These are phyloP conservation scores for Temnothorax unifasciatus DNA, from an alignment of 2,888 invertebrate species.

Conservation along the genomic window DNA sequence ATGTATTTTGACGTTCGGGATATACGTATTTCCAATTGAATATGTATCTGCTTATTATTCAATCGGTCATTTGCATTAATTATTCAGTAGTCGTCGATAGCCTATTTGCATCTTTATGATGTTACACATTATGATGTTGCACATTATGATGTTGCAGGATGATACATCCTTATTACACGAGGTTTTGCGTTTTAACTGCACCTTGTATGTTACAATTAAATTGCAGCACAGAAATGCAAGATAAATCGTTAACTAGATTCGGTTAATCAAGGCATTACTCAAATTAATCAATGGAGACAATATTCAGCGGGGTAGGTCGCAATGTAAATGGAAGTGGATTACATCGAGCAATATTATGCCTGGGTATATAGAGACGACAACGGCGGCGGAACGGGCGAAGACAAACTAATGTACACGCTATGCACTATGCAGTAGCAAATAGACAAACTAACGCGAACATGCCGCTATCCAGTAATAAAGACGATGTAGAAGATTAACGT, in stretches of 20 bases:
- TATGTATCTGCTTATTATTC: conserved; percentile 10
- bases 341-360: conserved; percentile 40
- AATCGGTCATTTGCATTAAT: background rate
- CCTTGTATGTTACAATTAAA: background rate
- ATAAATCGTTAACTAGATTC: background rate
- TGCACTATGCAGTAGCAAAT: background rate
- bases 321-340: conserved; percentile 46
- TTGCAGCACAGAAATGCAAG: background rate
- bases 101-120: conserved; percentile 14
- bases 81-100: background rate
- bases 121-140: background rate
- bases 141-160: background rate
- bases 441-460: conserved; percentile 5
- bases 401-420: conserved; percentile 35
- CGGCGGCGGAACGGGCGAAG: background rate
- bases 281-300: conserved; percentile 34
- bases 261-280: conserved; percentile 6
- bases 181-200: background rate
- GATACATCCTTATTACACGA: background rate
- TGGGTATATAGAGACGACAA: conserved; percentile 25
- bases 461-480: background rate
- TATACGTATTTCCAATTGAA: background rate
- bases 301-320: conserved; percentile 2
- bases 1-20: background rate
- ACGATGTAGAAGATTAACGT: background rate